Evolutionary conservation across 2,888 invertebrate species (phyloP), one percentile per base, ranked within the genome.

Genomic region (Polydrusus tereticollis): DNA sequence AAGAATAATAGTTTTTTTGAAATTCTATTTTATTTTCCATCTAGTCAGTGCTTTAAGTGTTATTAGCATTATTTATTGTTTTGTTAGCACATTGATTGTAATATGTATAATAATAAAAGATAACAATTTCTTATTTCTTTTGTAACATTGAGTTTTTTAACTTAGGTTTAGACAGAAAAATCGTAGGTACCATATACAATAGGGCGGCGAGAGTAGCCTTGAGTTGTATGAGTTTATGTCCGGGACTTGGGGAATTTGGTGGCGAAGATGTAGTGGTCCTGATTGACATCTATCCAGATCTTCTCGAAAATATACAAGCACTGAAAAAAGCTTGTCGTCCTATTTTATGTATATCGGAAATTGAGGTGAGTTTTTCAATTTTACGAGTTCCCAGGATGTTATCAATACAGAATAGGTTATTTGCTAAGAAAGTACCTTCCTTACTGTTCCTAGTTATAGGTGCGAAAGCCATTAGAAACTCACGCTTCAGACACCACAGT

Each of bases 281-380:
- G 43, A 58, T 75, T 12, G 72, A 75, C 43, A 69, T 75, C 47
- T 72, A 72, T 52, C 75, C 74, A 4, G 29, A 66, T 20, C 20
- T 72, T 2, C 23, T 72, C 12, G 5, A 62, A 21, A 41, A 60
- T 20, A 36, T 29, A 3, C 59, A 38, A 8, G 10, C 43, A 7
- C 47, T 69, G 21, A 64, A 16, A 14, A 65, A 75, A 38, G 6
- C 33, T 6, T 70, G 72, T 41, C 41, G 29, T 8, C 75, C 75
- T 0, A 70, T 75, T 38, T 55, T 75, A 21, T 75, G 72, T 43
- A 67, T 75, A 8, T 62, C 70, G 18, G 70, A 75, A 67, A 67
- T 73, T n/a, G 63, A 67, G 63, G 75, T 75, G 70, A 47, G 12
- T 1, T 26, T 63, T 63, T 57, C 14, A 57, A 16, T 16, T n/a